These are phyloP conservation scores for Hiodon alosoides DNA, from an alignment of 2,113 vertebrate species.

Conservation along the genomic window DNA sequence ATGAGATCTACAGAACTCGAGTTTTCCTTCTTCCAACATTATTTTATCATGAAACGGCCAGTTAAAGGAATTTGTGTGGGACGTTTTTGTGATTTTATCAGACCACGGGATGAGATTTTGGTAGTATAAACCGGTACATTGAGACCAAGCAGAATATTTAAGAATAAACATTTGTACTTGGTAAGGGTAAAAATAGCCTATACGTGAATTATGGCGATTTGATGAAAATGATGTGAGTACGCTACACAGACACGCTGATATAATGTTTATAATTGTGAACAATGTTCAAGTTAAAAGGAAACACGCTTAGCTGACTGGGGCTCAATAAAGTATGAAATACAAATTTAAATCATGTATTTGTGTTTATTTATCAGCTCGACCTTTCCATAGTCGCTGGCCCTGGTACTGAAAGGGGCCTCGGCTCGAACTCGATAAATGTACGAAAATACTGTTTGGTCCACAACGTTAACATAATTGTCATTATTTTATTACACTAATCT, in stretches of 20 bases:
- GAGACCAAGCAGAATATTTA: background rate
- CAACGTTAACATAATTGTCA: background rate
- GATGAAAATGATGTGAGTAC: background rate
- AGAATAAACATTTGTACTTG: background rate
- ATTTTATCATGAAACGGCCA: background rate
- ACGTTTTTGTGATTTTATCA: background rate
- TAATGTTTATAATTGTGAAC: slow-evolving; percentile 13
- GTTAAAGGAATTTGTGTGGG: background rate
- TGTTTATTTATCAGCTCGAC: slow-evolving; percentile 7
- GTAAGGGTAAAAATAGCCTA: background rate
- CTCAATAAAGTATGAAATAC: slow-evolving; percentile 8
- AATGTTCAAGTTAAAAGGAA: slow-evolving; percentile 7
- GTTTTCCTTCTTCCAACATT: too few species aligned
- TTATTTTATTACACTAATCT: too few species aligned
- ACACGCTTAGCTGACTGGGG: background rate
- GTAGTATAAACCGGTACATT: background rate
- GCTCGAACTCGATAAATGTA: background rate
- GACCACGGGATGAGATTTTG: background rate
- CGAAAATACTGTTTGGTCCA: too few species aligned
- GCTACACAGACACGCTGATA: background rate
- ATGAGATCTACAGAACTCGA: too few species aligned
- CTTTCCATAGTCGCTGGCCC: slow-evolving; percentile 13
- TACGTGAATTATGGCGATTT: too few species aligned
- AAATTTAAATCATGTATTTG: slow-evolving; percentile 8
- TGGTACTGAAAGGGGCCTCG: slow-evolving; percentile 12